These are phyloP conservation scores for Chironex yamaguchii DNA, from an alignment of 30 jellyfish, hydroid and myxozoan species.

Conservation along the genomic window DNA sequence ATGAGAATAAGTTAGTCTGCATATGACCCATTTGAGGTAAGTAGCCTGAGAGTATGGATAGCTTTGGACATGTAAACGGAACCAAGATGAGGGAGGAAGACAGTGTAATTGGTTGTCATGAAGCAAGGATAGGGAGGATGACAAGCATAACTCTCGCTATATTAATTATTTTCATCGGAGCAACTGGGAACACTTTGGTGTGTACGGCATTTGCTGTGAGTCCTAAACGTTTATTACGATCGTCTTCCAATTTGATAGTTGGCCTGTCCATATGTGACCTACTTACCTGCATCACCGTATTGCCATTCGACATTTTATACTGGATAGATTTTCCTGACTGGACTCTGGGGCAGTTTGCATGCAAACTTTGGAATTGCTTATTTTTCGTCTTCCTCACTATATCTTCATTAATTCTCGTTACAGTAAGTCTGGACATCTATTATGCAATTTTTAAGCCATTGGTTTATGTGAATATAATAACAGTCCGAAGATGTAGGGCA, in stretches of 20 bases:
- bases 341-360: constrained; percentile 19
- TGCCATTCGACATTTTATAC: constrained; percentile 56
- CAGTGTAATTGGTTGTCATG: too few relatives aligned
- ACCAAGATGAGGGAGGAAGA: too few relatives aligned
- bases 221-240: background rate
- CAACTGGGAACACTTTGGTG: background rate
- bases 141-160: background rate
- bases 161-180: background rate
- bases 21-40: too few relatives aligned
- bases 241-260: background rate
- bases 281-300: constrained; percentile 33
- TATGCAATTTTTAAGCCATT: constrained; percentile 25
- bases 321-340: constrained; percentile 56
- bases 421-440: constrained; percentile 54
- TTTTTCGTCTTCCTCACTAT: constrained; percentile 50
- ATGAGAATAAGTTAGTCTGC: too few relatives aligned
- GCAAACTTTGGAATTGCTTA: constrained; percentile 49
- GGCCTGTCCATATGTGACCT: constrained; percentile 39
- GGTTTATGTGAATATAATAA: background rate
- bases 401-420: constrained; percentile 2
- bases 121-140: too few relatives aligned
- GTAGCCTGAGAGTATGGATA: too few relatives aligned
- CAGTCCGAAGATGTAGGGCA: background rate
- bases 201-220: background rate
- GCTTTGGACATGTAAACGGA: too few relatives aligned